Evolutionary conservation across 2,113 vertebrate genomes (phyloP), one percentile per base, ranked within the genome.

Genomic region (Notarius quadriscutis): DNA sequence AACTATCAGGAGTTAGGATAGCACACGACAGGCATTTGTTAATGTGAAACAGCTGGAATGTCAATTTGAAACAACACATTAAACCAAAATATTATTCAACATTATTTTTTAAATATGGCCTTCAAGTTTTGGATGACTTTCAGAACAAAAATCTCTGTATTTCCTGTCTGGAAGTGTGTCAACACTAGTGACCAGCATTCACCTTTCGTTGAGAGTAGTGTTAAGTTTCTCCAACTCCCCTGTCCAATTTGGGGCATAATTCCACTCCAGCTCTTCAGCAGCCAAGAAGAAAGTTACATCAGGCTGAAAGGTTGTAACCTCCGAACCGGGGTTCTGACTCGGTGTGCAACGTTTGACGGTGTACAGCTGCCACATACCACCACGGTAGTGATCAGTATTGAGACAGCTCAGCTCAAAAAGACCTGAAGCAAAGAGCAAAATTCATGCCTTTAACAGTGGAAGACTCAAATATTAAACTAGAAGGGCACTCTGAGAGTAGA

Each of bases 231-330:
- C 95, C 1, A 95, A 93, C 92, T 96, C 95, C 15, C 95, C 97
- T 89, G 92, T 91, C 90, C 97, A 96, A 84, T 94, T 87, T 57
- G 97, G 97, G 55, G 97, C 97, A 62, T 97, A 99, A 91, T 99
- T 96, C 98, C 98, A 99, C 91, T 96, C 96, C 34, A 97, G 51
- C 91, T 99, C 98, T 89, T 98, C 97, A 0, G 97, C 97, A 0
- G 97, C 96, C 15, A 99, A 94, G 92, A 96, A 99, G 91, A 97
- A 97, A 79, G 94, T 94, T 74, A 97, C 94, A 90, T 92, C 89
- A 89, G 92, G 93, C 57, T 81, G 91, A 84, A 92, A 82, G 0
- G 2, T 65, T 4, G 80, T 65, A 11, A 0, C 48, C 9, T 65
- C 2, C 50, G 80, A 50, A 7, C 1, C 25, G 10, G 75, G 51